Conservation (phyloP, 2,113 vertebrate genomes). For the Rhodinocichla rosea region DNA sequence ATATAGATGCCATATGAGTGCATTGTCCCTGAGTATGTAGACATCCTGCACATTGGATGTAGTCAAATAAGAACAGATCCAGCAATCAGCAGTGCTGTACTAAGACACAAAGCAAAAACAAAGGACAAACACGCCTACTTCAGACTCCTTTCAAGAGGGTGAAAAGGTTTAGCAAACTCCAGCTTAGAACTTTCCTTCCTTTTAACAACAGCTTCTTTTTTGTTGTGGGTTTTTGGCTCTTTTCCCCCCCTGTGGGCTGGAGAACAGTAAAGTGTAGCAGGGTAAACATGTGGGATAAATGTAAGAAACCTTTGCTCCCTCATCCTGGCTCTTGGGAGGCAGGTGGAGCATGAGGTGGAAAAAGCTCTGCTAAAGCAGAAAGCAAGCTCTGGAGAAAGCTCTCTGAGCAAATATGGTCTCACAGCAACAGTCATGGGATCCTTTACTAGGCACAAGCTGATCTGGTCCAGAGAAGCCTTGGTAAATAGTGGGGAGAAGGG, state of each 20-base stretch:
- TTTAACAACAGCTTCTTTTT: neutral
- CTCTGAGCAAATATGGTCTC: neutral
- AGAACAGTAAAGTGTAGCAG: neutral
- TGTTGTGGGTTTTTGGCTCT: neutral
- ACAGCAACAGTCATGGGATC: neutral
- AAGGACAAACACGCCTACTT: neutral
- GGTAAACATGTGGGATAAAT: neutral
- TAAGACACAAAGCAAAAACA: neutral
- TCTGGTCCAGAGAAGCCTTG: neutral
- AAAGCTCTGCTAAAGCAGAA: neutral
- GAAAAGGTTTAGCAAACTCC: neutral
- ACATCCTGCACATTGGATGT: neutral
- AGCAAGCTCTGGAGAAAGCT: neutral
- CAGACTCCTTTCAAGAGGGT: neutral
- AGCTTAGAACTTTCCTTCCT: neutral
- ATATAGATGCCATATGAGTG: neutral
- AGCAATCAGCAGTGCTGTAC: neutral
- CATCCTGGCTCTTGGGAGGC: neutral
- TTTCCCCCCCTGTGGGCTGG: neutral
- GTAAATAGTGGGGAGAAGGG: neutral
- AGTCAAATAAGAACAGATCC: neutral
- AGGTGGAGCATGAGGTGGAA: neutral
- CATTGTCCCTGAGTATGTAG: fast-evolving
- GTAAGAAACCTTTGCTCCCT: neutral
- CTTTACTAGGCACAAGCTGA: neutral